phyloP scores from a whole-genome alignment of 1,140 invertebrate genomes.

The Sesamia nonagrioides region DNA sequence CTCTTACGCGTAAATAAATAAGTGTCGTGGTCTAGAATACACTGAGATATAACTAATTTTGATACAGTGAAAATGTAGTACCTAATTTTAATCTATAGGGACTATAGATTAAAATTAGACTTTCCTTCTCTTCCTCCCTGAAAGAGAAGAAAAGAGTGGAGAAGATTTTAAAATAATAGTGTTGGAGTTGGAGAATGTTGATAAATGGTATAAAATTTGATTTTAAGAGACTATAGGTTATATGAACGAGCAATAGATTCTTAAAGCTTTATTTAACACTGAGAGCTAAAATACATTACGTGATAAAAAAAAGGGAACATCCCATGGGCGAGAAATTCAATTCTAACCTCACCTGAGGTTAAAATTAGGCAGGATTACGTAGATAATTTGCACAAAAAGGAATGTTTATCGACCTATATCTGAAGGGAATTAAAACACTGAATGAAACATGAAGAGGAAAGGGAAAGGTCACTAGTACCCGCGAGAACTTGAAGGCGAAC shows the following conservation, averaged over 20 bases:
- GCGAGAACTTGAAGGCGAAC: constrained; percentile 37
- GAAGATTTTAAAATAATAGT: too few relatives aligned
- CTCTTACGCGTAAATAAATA: too few relatives aligned
- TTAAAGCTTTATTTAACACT: too few relatives aligned
- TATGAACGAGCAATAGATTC: too few relatives aligned
- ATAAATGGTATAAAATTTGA: too few relatives aligned
- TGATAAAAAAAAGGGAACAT: too few relatives aligned
- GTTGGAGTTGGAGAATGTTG: too few relatives aligned
- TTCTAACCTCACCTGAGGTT: neutral
- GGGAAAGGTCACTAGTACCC: constrained; percentile 42
- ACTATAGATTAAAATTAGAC: too few relatives aligned
- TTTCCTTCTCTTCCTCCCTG: too few relatives aligned
- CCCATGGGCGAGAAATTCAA: neutral
- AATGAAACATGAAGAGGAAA: constrained; percentile 53
- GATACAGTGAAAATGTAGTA: neutral
- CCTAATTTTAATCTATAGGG: neutral
- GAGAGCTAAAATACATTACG: too few relatives aligned
- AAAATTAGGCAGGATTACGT: neutral
- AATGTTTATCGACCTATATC: constrained; percentile 2
- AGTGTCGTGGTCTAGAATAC: neutral
- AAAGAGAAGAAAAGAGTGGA: too few relatives aligned
- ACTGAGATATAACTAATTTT: too few relatives aligned
- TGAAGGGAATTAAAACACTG: constrained; percentile 36
- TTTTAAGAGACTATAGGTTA: neutral
- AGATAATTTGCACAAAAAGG: constrained; percentile 16